phyloP scores from a whole-genome alignment of 2,113 vertebrate genomes.

The Lycocorax pyrrhopterus region DNA sequence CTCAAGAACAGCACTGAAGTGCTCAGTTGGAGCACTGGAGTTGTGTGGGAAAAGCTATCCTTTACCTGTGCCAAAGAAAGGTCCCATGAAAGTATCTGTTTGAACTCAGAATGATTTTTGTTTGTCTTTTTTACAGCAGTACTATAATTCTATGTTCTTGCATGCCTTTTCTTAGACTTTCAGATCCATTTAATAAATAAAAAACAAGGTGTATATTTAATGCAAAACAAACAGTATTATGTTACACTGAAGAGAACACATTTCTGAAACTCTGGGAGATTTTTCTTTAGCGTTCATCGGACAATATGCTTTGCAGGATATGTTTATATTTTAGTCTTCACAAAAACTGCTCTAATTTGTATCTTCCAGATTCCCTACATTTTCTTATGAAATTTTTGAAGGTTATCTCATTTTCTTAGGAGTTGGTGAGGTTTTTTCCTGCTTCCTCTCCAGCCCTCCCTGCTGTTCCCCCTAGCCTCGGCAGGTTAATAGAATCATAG shows the following conservation, averaged over 20 bases:
- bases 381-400: neutral
- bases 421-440: neutral
- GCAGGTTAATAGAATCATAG: neutral
- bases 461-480: rapidly evolving
- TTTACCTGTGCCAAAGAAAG: neutral
- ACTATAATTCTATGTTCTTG: neutral
- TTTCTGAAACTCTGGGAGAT: neutral
- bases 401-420: neutral
- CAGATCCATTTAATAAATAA: neutral
- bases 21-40: neutral
- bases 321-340: neutral
- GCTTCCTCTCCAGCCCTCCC: neutral
- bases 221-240: neutral
- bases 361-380: neutral
- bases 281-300: neutral
- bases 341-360: neutral
- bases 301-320: neutral
- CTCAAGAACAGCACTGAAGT: neutral
- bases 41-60: neutral
- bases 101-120: neutral
- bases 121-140: neutral
- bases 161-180: neutral
- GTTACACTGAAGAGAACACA: neutral
- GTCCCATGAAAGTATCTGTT: neutral
- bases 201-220: neutral